Base-by-base conservation (phyloP, 2,797 vertebrate genomes). In the Echeneis naucrates region DNA sequence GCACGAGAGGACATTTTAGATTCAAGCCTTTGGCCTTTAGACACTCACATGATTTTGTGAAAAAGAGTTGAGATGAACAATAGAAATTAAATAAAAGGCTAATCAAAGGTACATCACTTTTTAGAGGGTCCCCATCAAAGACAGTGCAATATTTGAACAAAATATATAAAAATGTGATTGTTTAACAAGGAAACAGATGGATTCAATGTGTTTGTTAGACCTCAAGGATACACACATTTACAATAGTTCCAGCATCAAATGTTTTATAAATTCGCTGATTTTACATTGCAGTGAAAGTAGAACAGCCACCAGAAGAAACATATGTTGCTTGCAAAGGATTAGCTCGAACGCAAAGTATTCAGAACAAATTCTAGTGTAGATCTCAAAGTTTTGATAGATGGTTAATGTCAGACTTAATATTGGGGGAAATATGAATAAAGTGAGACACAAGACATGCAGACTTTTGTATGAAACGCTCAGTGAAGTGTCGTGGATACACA, bases 1-100 rank as follows among this genome's bases (percentile, higher is more conserved):
- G 72, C 69, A 19, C 21, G 38, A 63, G 50, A 53, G 68, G 72
- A 77, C 52, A n/a, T 74, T 79, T 80, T 30, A 51, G 52, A 76
- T 84, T 63, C 67, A 72, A 2, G 59, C 50, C 62, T 42, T 83
- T 8, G 61, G 45, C 62, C 47, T 30, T 30, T 30, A 30, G 59
- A 74, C 65, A 71, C 23, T 30, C 45, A 75, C 63, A 66, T 75
- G 55, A 73, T 58, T 75, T 37, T 73, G 16, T 58, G 47, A 52
- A 51, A 17, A 56, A 60, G n/a, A 57, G 48, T 45, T 60, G 30
- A 50, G 23, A 75, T 37, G 19, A 66, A 72, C 11, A 24, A 70
- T 7, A 30, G n/a, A 38, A 68, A 63, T 74, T 52, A 5, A 27
- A 48, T 35, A 16, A 53, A 60, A 35, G 30, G 54, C 64, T 17